Base-by-base conservation (phyloP, 2,888 invertebrate genomes). In the Ichneumon xanthorius region DNA sequence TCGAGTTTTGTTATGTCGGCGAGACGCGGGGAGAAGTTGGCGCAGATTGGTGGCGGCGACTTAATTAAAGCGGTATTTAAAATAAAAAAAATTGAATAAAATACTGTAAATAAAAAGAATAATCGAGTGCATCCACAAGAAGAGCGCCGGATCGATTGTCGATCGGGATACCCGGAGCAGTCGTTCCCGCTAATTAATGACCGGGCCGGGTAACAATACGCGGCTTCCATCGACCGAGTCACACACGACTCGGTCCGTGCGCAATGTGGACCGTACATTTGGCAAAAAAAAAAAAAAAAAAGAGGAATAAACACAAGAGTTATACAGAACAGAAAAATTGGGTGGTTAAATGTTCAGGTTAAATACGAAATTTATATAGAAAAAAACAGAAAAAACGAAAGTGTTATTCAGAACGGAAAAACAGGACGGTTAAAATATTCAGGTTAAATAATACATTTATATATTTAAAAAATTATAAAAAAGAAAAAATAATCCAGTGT, bases 151-250 rank as follows among this genome's bases (percentile, higher is more conserved):
- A 84, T 67, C 19, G 80, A 67, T 77, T 61, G 84, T 72, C 72
- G 72, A 80, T 67, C 68, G 79, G 26, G 40, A 73, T 40, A 33
- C 71, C 55, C 61, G 45, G 70, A 75, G 16, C 16, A 33, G 71
- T 77, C 84, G 77, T 84, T 78, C 63, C 75, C 63, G 76, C 86
- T 88, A 88, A 89, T 89, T 89, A 88, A 89, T 86, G 84, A 86
- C 85, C 77, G 58, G 83, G 77, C 84, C 87, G 87, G 87, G 89
- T 88, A 88, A 87, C 87, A 88, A 86, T 77, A 68, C 79, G 50
- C 80, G 73, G 55, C 80, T 53, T 71, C 61, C 78, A 67, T 26
- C 78, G 79, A 78, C 73, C 70, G 68, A 73, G 67, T 26, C 65
- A 55, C 45, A 72, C 40, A 16, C 61, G 26, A 61, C 19, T 55